Conservation (phyloP, 2,797 vertebrate species). For the Brotula barbata region DNA sequence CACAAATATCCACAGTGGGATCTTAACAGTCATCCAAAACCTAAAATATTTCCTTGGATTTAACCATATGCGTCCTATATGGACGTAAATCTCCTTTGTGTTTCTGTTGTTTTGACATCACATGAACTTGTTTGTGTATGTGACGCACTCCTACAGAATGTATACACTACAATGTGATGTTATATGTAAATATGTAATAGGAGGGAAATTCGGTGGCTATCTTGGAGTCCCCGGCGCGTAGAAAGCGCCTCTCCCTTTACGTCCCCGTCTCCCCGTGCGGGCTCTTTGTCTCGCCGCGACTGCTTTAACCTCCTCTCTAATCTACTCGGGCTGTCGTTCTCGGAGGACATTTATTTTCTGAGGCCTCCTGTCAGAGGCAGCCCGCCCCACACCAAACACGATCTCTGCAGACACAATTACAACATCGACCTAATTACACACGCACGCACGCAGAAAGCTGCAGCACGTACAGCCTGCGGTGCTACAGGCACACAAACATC, state of each 20-base stretch:
- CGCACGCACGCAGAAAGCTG: slow-evolving; percentile 31
- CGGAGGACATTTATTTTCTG: slow-evolving; percentile 53
- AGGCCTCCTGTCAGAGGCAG: slow-evolving; percentile 51
- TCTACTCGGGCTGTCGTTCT: slow-evolving; percentile 41
- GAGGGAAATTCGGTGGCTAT: no score
- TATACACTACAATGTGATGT: no score
- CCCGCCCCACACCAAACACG: slow-evolving; percentile 60
- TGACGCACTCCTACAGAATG: no score
- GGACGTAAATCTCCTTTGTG: no score
- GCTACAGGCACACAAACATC: slow-evolving; percentile 22
- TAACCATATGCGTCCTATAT: no score
- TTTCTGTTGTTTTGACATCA: no score
- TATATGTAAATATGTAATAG: no score
- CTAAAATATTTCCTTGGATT: no score
- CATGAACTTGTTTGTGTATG: no score
- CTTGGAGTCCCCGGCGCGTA: no score
- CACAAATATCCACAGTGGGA: neutral
- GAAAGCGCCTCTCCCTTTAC: no score
- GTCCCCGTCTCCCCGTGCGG: no score
- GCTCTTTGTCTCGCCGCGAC: slow-evolving; percentile 7
- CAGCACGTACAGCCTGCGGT: neutral
- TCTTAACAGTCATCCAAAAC: neutral
- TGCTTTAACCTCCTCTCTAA: slow-evolving; percentile 39
- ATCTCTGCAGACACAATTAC: slow-evolving; percentile 71
- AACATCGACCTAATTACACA: slow-evolving; percentile 69